phyloP scores from a whole-genome alignment of 2,888 invertebrate genomes.

The Agonopterix alstromeriana region DNA sequence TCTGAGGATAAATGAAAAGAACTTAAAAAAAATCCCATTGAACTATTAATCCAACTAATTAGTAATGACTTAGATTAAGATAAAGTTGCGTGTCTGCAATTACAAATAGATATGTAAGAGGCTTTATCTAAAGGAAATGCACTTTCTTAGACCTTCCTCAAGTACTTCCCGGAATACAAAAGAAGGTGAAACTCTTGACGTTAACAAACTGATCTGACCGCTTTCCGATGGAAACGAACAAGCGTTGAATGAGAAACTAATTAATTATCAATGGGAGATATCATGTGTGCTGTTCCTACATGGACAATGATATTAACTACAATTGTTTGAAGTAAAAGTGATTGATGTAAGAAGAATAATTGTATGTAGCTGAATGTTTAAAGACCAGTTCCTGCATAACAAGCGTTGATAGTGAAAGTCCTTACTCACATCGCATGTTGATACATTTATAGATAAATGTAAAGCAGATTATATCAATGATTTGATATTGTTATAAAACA shows the following conservation, averaged over 20 bases:
- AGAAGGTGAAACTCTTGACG: conserved; percentile 49
- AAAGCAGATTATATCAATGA: conserved; percentile 16
- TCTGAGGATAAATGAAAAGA: too few species aligned
- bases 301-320: conserved; percentile 1
- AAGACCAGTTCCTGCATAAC: conserved; percentile 13
- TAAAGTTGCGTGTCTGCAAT: too few species aligned
- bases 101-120: too few species aligned
- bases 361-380: neutral
- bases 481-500: conserved; percentile 1
- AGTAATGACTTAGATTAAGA: too few species aligned
- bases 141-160: conserved; percentile 31
- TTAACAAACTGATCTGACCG: conserved; percentile 35
- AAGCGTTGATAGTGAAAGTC: conserved; percentile 49
- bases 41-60: too few species aligned
- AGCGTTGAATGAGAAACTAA: conserved; percentile 25
- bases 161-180: conserved; percentile 51
- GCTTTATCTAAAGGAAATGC: conserved; percentile 34
- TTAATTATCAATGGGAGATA: conserved; percentile 5
- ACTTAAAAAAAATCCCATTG: too few species aligned
- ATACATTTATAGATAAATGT: conserved; percentile 6
- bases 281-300: neutral
- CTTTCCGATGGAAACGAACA: conserved; percentile 28
- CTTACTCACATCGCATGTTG: conserved; percentile 24
- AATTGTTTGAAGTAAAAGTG: conserved; percentile 1
- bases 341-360: neutral